Base-by-base conservation (phyloP, 2,888 invertebrate genomes). In the Acanthococcus lagerstroemiae region DNA sequence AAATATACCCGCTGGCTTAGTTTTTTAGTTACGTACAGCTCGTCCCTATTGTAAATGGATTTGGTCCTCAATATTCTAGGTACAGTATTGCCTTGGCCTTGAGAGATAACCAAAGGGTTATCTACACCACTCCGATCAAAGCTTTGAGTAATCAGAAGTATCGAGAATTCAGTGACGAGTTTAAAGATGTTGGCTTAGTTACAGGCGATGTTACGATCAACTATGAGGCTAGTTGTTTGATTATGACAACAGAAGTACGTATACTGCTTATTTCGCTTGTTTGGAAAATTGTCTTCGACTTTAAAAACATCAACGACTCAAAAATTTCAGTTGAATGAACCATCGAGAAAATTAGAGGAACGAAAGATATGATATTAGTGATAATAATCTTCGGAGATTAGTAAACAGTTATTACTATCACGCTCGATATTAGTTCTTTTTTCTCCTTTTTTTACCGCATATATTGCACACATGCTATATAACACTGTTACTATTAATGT, bases 151-250 rank as follows among this genome's bases (percentile, higher is more conserved):
- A 99, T 80, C 99, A 99, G 78, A 99, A 99, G 76, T 99, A 95
- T 77, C 81, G 99, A 70, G 99, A 99, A 76, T 91, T 99, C 75
- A 88, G 86, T 68, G 97, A 97, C 74, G 95, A 96, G 77, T 97
- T 97, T 74, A 86, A 88, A 76, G 99, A 99, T 78, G 99, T 99
- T 9, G 99, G 99, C 46, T 81, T 99, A 55, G 89, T 99, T 71
- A 99, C 99, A 24, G 99, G 99, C 30, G 99, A 99, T 80, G 97
- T 99, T 2, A 99, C 99, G 0, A 95, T 99, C 65, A 99, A 99
- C 79, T 97, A 97, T 4, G 88, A 89, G 37, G 99, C 99, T 15
- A 95, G 95, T 65, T 94, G 96, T 77, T 83, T 99, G 44, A 95
- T 99, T 70, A 99, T 99, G 99, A 99, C 99, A 0, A 99, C 99